These are phyloP conservation scores for Hydrozoanthus gracilis DNA, from an alignment of 92 coral and sea anemone species.

Conservation along the genomic window DNA sequence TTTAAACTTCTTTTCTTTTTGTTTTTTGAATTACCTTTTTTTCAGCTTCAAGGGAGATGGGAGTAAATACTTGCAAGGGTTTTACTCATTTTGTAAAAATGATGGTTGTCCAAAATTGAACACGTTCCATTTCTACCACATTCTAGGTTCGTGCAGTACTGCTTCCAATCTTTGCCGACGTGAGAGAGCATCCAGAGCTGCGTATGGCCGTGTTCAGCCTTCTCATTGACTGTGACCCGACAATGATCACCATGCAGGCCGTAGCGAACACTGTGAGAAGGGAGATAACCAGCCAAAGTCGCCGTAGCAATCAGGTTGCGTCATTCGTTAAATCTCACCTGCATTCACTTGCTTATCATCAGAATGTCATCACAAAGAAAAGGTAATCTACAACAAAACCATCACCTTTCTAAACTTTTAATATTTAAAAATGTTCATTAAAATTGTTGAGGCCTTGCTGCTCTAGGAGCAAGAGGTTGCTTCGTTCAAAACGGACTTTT, in stretches of 20 bases:
- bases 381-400: conserved; percentile 49
- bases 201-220: conserved; percentile 83
- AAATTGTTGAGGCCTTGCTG: neutral
- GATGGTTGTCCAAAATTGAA: no score
- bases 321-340: conserved; percentile 83
- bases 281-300: conserved; percentile 63
- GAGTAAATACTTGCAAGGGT: neutral
- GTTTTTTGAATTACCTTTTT: no score
- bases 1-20: no score
- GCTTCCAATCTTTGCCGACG: conserved; percentile 69
- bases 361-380: conserved; percentile 57
- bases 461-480: no score
- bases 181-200: conserved; percentile 72
- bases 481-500: no score
- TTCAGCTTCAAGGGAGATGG: no score
- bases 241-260: conserved; percentile 75
- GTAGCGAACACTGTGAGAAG: conserved; percentile 70
- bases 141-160: conserved; percentile 56
- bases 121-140: neutral
- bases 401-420: neutral
- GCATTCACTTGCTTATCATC: conserved; percentile 68
- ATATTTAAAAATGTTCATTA: neutral
- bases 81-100: neutral
- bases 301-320: conserved; percentile 89
- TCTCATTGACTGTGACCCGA: conserved; percentile 71